Evolutionary conservation across 2,888 invertebrate genomes (phyloP), one percentile per base, ranked within the genome.

Genomic region (Pristionchus maxplancki): DNA sequence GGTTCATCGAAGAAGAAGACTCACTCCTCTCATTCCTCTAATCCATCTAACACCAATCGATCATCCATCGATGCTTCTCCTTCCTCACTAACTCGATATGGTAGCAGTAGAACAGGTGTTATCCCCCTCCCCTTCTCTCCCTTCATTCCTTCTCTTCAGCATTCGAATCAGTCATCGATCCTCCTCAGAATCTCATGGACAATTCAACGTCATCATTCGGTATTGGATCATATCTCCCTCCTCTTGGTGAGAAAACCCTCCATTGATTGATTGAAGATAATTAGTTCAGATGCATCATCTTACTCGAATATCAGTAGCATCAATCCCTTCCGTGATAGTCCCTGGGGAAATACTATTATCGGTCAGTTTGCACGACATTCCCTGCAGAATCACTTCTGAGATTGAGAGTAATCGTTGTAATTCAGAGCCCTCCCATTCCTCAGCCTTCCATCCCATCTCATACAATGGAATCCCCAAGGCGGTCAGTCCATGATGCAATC

Each of bases 401-500:
- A n/a, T n/a, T n/a, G n/a, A n/a, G n/a, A n/a, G n/a, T 24, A 58
- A 58, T 17, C 58, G 8, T 44, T 11, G n/a, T 58, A 58, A 78
- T 83, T 37, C 48, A 85, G 85, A 85, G 31, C 85, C 85, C 4
- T 85, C 85, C 5, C 85, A 85, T 8, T 24, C 85, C 9, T 85
- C 85, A 11, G 85, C 85, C 11, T 85, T 85, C 64, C 85, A 85
- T 64, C 82, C 82, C 50, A 44, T 44, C 44, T 50, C 82, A 4
- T 83, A 53, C 53, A 81, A 9, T 28, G 34, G 17, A 24, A 9
- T 53, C 9, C 31, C 31, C 20, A 83, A 83, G 31, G 24, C 50
- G 53, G 82, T 83, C 37, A 40, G 40, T 64, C 24, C 24, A 83
- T 31, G 44, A 53, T 50, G 31, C 82, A 48, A 53, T 82, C 31